Conservation (phyloP, 2,797 vertebrate species). For the Tapirus indicus region DNA sequence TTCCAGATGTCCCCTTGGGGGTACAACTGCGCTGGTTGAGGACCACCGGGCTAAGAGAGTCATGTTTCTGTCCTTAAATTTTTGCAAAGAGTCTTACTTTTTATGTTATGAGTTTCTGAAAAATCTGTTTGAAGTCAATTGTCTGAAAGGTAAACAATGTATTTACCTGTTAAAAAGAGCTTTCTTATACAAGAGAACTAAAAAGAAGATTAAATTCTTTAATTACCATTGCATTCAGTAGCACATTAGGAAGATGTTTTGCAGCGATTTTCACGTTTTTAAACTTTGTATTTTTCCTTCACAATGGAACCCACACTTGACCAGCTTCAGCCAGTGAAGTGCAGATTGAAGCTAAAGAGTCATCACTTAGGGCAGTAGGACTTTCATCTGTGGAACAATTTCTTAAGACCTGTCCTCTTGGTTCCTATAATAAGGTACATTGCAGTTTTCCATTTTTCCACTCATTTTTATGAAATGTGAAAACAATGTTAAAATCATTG, state of each 20-base stretch:
- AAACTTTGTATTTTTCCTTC: not conserved
- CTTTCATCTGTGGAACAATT: not conserved
- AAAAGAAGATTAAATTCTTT: not conserved
- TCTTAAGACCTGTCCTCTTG: not conserved
- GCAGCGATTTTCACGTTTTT: constrained; percentile 10
- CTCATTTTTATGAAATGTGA: not conserved
- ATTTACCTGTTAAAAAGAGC: not conserved
- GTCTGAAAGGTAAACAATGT: constrained; percentile 41
- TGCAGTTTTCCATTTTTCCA: constrained; percentile 15
- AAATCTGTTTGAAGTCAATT: constrained; percentile 28
- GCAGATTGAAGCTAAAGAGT: not conserved
- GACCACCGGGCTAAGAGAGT: not conserved
- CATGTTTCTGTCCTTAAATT: constrained; percentile 3
- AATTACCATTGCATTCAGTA: not conserved
- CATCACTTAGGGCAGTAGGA: not conserved
- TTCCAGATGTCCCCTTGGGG: not conserved
- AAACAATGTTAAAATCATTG: not conserved
- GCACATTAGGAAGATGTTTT: not conserved
- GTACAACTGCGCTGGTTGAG: not conserved
- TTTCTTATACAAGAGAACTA: not conserved
- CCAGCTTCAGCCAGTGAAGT: not conserved
- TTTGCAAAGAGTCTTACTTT: not conserved
- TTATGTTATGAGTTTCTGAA: not conserved
- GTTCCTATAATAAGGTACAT: not conserved
- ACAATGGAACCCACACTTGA: not conserved